Evolutionary conservation across 2,113 vertebrate genomes (phyloP).

Genomic region (Trachemys scripta): DNA sequence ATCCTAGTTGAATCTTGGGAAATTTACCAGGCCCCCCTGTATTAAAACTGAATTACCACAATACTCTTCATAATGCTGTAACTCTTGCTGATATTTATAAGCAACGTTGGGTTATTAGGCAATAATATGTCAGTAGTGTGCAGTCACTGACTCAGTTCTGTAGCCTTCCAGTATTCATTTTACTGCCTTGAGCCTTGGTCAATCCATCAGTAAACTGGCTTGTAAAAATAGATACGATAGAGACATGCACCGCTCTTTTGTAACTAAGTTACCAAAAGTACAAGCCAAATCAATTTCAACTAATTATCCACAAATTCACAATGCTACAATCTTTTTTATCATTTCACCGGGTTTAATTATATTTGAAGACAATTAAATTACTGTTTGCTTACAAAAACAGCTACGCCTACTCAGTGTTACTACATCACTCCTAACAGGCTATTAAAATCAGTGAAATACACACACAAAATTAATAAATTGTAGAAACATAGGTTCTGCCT

Average conservation of each 20-base stretch:
- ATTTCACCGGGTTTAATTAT: neutral
- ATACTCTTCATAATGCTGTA: neutral
- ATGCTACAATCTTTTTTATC: neutral
- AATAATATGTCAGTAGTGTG: neutral
- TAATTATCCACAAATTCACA: neutral
- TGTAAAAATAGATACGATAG: neutral
- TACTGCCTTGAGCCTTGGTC: neutral
- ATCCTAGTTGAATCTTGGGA: neutral
- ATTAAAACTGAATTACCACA: neutral
- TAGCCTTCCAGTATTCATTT: neutral
- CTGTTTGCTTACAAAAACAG: neutral
- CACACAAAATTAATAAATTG: neutral
- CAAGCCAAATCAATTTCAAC: neutral
- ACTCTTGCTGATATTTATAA: neutral
- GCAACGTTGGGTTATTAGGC: neutral
- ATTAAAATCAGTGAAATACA: neutral
- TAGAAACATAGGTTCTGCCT: accelerated
- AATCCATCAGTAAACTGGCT: neutral
- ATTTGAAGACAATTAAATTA: neutral
- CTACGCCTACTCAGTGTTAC: neutral
- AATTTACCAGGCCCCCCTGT: neutral
- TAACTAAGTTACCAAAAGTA: neutral
- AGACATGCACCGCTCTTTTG: neutral
- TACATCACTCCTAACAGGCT: neutral
- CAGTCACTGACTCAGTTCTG: neutral